Conservation (phyloP, 2,113 vertebrate genomes). For the Penelope pileata region DNA sequence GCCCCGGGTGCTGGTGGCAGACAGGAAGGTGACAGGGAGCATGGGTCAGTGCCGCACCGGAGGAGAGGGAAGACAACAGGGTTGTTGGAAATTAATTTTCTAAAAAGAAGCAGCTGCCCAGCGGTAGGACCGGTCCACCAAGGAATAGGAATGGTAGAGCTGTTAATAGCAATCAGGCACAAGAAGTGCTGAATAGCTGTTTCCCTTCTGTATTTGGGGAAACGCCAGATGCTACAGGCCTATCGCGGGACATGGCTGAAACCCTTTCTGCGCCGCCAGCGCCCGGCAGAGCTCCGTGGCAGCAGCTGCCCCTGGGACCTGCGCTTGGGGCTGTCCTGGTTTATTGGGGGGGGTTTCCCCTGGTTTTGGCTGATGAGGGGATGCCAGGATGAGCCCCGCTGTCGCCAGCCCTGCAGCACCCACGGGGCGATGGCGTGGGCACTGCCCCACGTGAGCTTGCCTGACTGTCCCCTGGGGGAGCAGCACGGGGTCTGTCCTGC, state of each 20-base stretch:
- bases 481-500: background rate
- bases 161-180: conserved; percentile 59
- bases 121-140: background rate
- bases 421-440: background rate
- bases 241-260: background rate
- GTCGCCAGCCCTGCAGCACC: background rate
- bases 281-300: background rate
- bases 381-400: background rate
- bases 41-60: accelerated
- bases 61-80: background rate
- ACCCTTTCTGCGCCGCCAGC: background rate
- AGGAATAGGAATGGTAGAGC: conserved; percentile 28
- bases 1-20: background rate
- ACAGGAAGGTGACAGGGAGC: background rate
- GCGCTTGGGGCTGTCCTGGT: background rate
- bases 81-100: background rate
- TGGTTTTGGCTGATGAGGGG: background rate
- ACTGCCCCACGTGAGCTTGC: background rate
- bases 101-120: conserved; percentile 46
- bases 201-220: conserved; percentile 69
- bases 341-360: background rate
- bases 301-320: accelerated
- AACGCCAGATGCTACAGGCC: conserved; percentile 62
- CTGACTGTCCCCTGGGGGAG: accelerated
- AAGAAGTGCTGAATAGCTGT: conserved; percentile 69